phyloP scores from a whole-genome alignment of 2,113 vertebrate species.

The Corythoichthys haematopterus region DNA sequence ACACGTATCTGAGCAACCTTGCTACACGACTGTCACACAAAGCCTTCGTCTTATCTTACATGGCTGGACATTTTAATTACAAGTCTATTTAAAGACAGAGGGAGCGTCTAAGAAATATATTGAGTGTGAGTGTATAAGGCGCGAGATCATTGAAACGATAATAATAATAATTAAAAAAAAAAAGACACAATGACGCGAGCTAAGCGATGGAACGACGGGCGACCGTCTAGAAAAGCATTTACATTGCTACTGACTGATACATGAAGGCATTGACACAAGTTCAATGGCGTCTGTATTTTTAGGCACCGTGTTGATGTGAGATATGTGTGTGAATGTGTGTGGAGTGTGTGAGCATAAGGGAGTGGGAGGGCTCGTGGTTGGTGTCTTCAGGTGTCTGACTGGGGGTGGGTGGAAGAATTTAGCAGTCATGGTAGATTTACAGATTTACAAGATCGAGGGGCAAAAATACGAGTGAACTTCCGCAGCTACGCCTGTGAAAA shows the following conservation, averaged over 20 bases:
- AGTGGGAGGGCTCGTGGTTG: slow-evolving; percentile 30
- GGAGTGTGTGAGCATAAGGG: slow-evolving; percentile 77
- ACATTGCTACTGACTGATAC: slow-evolving; percentile 65
- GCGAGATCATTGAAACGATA: slow-evolving; percentile 49
- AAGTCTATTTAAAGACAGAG: slow-evolving; percentile 51
- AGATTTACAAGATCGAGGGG: slow-evolving; percentile 68
- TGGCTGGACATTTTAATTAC: slow-evolving; percentile 56
- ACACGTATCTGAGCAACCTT: slow-evolving; percentile 62
- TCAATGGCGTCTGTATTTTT: slow-evolving; percentile 94
- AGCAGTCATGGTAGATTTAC: slow-evolving; percentile 77
- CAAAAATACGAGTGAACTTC: slow-evolving; percentile 73
- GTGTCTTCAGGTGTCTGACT: slow-evolving; percentile 75
- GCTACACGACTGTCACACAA: slow-evolving; percentile 67
- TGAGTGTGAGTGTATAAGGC: slow-evolving; percentile 67
- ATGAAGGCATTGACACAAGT: slow-evolving; percentile 75
- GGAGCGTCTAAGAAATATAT: slow-evolving; percentile 53
- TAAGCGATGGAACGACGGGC: slow-evolving; percentile 43
- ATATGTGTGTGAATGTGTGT: slow-evolving; percentile 68
- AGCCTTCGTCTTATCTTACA: slow-evolving; percentile 69
- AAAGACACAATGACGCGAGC: slow-evolving; percentile 48
- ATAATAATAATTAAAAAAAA: slow-evolving; percentile 35
- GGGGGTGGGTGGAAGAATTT: slow-evolving; percentile 59
- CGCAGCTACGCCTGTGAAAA: slow-evolving; percentile 72
- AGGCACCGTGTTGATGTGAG: slow-evolving; percentile 91
- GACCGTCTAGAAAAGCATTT: slow-evolving; percentile 64